These are phyloP conservation scores for Anarsia innoxiella DNA, from an alignment of 2,888 invertebrate species.

Conservation along the genomic window DNA sequence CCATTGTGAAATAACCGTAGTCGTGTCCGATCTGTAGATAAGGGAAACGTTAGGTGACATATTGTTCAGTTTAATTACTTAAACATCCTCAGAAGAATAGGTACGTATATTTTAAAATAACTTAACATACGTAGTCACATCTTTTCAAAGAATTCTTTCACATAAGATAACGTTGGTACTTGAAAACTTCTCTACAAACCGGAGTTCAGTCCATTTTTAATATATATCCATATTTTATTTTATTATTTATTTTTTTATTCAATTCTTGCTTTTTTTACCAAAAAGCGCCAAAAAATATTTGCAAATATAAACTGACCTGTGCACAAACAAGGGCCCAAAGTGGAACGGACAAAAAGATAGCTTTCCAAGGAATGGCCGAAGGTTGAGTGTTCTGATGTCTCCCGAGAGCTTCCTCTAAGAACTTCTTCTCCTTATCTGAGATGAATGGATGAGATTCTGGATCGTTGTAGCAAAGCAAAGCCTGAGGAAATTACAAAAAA, in stretches of 20 bases:
- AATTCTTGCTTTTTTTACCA: no score
- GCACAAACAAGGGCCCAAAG: slow-evolving; percentile 85
- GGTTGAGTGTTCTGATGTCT: slow-evolving; percentile 68
- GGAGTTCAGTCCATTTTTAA: no score
- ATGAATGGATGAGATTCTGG: slow-evolving; percentile 85
- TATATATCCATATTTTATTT: no score
- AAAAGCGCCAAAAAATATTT: no score
- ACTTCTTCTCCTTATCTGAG: slow-evolving; percentile 80
- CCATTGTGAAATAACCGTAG: slow-evolving; percentile 83
- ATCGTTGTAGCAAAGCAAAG: slow-evolving; percentile 78
- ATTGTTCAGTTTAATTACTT: not conserved
- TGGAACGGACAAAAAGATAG: slow-evolving; percentile 80
- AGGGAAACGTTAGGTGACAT: not conserved
- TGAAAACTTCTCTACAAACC: no score
- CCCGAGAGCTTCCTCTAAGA: slow-evolving; percentile 78
- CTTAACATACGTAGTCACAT: no score
- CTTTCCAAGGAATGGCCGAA: slow-evolving; percentile 81
- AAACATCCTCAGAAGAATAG: not conserved
- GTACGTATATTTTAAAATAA: not conserved
- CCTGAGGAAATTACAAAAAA: slow-evolving; percentile 54
- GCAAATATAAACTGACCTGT: no score
- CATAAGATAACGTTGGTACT: no score
- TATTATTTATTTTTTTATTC: no score
- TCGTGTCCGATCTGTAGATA: slow-evolving; percentile 76
- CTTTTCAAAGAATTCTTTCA: no score